phyloP scores from a whole-genome alignment of 2,888 invertebrate genomes.

The Neoscelio sp. region DNA sequence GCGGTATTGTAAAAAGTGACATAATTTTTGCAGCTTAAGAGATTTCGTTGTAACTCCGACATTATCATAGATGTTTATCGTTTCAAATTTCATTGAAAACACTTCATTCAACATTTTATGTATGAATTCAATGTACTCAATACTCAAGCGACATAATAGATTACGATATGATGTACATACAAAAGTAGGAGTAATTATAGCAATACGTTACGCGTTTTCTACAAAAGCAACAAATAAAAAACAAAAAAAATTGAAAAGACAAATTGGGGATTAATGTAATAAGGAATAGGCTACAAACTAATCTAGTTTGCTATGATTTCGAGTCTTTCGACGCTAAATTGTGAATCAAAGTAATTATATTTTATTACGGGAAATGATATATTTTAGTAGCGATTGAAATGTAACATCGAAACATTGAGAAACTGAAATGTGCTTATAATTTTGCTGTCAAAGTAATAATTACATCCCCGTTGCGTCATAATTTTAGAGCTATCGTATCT shows the following conservation, averaged over 20 bases:
- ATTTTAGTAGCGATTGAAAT: conserved; percentile 15
- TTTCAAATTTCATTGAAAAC: conserved; percentile 7
- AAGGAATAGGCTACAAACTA: conserved; percentile 10
- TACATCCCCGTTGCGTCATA: too few relatives aligned
- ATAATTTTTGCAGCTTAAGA: conserved; percentile 22
- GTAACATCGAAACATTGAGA: too few relatives aligned
- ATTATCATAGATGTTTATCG: too few relatives aligned
- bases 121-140: conserved; percentile 33
- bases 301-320: conserved; percentile 3
- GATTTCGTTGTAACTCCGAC: conserved; percentile 47
- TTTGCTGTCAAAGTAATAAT: too few relatives aligned
- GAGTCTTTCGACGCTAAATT: conserved; percentile 5
- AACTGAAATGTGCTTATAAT: too few relatives aligned
- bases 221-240: conserved; percentile 6
- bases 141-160: conserved; percentile 52
- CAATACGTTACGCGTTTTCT: conserved; percentile 45
- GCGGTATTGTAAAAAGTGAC: conserved; percentile 22
- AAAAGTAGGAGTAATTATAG: conserved; percentile 33
- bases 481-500: too few relatives aligned
- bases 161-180: conserved; percentile 36
- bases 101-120: conserved; percentile 25
- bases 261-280: conserved; percentile 26
- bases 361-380: conserved; percentile 14
- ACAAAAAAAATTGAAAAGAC: conserved; percentile 2
- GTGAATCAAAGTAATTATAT: conserved; percentile 13